Evolutionary conservation across 2,797 vertebrate genomes (phyloP), one percentile per base, ranked within the genome.

Genomic region (Rhynchotus rufescens): DNA sequence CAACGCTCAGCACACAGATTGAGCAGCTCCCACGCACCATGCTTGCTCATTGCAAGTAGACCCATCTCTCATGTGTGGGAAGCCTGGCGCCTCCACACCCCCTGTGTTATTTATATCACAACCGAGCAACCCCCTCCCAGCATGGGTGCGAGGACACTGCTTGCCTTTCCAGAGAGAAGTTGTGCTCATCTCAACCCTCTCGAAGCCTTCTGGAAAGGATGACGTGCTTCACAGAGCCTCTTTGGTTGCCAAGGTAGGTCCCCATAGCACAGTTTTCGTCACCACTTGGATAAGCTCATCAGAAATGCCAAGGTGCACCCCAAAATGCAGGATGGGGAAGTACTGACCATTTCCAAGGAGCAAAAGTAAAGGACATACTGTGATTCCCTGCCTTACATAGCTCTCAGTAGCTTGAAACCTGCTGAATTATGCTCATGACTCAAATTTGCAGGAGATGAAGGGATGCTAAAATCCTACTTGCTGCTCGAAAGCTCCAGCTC

Each of bases 91-190:
- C 67, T 67, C 38, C 57, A 4, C 59, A 3, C 26, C 76, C 59
- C 20, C 54, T 7, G 52, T 1, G 2, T 57, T 66, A 85, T 80
- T 49, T 32, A 9, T 77, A 69, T 4, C 65, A 4, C 78, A 84
- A 51, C 80, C 57, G 61, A 78, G 54, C 44, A 79, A 40, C 49
- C 49, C 32, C 56, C 57, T n/a, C 51, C 51, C 6, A 12, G 25
- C 25, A 6, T 0, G 2, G 26, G 28, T 78, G 19, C 0, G 12
- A 67, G 74, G 61, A 40, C 77, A 59, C 0, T 0, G 16, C 28
- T 9, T 51, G 74, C 57, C 69, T 56, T 59, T 62, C 69, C 34
- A 0, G 0, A 65, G 80, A 77, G 15, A 36, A 85, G 16, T 73
- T 60, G 34, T 56, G 57, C 30, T 12, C 61, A 22, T 59, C 38